Percentiles rank a stretch among this genome's conserved stretches.
Evolutionary conservation across 2,888 invertebrate genomes (phyloP).

Genomic region (Yponomeuta sedellus): DNA sequence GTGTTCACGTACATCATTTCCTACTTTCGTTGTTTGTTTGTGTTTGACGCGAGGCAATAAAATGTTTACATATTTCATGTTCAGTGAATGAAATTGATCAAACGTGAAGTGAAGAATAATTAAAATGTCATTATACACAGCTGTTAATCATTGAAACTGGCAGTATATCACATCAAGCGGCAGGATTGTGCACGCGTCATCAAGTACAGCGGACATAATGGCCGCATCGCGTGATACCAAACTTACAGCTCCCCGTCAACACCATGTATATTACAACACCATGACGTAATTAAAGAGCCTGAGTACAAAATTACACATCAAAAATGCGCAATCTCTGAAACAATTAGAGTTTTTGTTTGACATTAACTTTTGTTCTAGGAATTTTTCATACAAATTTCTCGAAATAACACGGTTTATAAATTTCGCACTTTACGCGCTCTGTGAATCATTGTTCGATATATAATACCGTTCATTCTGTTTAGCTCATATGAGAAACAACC

Average conservation of each 20-base stretch:
- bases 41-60: background rate
- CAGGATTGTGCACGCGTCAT: slow-evolving; percentile 28
- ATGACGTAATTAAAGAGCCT: background rate
- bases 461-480: no score
- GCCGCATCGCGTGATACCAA: slow-evolving; percentile 47
- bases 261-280: background rate
- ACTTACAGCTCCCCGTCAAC: background rate
- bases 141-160: background rate
- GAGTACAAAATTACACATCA: no score
- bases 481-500: no score
- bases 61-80: background rate
- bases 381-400: no score
- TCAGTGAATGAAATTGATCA: background rate
- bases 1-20: background rate
- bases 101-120: background rate
- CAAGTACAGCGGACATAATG: slow-evolving; percentile 41
- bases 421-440: no score
- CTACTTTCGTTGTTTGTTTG: slow-evolving; percentile 3
- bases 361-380: no score
- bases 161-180: background rate
- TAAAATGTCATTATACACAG: background rate
- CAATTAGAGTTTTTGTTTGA: no score
- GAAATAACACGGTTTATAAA: no score
- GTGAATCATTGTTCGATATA: no score
- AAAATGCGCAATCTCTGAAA: no score